phyloP scores from a whole-genome alignment of 2,797 vertebrate species.

The Perodicticus potto region DNA sequence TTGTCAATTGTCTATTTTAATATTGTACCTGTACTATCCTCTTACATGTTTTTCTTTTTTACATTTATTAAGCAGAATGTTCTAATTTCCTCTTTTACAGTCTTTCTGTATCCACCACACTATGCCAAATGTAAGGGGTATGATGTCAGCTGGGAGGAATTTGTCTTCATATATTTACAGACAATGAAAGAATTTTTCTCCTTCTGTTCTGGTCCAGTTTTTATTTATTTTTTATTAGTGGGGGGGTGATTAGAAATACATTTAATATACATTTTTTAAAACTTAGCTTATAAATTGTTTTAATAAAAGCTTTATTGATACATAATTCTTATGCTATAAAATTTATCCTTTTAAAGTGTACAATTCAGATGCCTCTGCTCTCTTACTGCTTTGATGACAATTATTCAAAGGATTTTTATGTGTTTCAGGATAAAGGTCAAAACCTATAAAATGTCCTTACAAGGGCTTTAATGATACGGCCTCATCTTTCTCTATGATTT shows the following conservation, averaged over 20 bases:
- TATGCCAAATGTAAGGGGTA: background rate
- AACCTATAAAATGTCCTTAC: background rate
- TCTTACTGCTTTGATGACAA: background rate
- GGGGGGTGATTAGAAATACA: background rate
- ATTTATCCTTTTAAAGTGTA: background rate
- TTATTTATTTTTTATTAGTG: background rate
- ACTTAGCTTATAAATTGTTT: background rate
- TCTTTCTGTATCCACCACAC: background rate
- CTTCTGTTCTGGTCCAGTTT: background rate
- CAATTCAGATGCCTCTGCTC: background rate
- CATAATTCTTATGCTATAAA: background rate
- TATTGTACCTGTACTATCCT: background rate
- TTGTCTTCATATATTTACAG: background rate
- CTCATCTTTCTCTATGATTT: background rate
- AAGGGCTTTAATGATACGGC: background rate
- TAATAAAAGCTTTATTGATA: background rate
- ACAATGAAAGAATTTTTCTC: background rate
- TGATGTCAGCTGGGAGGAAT: background rate
- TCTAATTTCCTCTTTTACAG: background rate
- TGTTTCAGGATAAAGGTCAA: background rate
- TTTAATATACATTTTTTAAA: background rate
- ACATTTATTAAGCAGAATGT: background rate
- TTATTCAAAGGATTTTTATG: background rate
- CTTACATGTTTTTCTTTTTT: background rate
- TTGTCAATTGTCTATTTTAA: background rate